A percentile compares a stretch with the other conserved stretches of the same genome.
Conservation (phyloP, 2,888 invertebrate genomes). For the Archips crataeganus region DNA sequence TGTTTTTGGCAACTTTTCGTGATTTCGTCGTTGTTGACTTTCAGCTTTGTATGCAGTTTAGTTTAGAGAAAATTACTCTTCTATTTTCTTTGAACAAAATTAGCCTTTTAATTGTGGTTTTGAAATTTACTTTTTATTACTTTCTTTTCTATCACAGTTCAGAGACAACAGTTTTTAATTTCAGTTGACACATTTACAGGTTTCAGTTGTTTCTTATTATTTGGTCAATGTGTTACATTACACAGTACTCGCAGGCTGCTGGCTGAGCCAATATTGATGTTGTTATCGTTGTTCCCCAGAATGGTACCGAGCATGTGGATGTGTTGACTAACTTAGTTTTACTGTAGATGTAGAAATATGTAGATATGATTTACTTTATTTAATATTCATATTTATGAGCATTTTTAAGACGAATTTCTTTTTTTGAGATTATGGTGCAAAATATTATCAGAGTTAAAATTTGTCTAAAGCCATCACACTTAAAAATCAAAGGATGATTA, state of each 20-base stretch:
- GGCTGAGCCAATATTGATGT: slow-evolving; percentile 29
- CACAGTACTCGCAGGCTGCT: neutral
- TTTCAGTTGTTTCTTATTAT: slow-evolving; percentile 41
- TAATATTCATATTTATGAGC: no score
- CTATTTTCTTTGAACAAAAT: neutral
- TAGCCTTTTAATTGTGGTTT: neutral
- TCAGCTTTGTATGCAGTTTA: neutral
- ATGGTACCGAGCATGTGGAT: slow-evolving; percentile 55
- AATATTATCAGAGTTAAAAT: no score
- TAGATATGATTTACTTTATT: neutral
- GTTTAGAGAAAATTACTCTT: neutral
- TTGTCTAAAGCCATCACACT: no score
- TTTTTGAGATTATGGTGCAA: no score
- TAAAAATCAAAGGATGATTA: no score
- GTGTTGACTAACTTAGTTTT: slow-evolving; percentile 54
- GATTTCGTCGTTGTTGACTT: neutral
- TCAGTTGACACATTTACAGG: slow-evolving; percentile 62
- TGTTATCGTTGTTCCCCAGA: slow-evolving; percentile 43
- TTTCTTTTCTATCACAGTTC: slow-evolving; percentile 45
- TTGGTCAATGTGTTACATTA: neutral
- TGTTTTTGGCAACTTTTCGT: no score
- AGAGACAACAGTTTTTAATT: slow-evolving; percentile 50
- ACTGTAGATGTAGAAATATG: slow-evolving; percentile 16
- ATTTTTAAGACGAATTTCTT: no score
- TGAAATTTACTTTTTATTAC: slow-evolving; percentile 41